These are phyloP conservation scores for Hecatera dysodea DNA, from an alignment of 2,888 invertebrate species.

Conservation along the genomic window DNA sequence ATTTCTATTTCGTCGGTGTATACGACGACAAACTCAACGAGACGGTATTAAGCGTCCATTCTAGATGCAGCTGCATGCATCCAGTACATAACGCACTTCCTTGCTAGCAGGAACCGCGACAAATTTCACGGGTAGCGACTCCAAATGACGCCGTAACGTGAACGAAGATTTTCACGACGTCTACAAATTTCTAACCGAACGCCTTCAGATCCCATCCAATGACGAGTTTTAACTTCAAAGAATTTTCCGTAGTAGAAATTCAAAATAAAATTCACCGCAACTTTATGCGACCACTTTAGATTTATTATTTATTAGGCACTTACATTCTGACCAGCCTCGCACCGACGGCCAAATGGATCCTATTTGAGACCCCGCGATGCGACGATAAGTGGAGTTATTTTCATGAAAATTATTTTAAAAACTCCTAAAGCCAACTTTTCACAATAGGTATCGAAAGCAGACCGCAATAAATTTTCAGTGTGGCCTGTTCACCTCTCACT, in stretches of 20 bases:
- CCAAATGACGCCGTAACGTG: constrained; percentile 79
- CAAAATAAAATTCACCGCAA: constrained; percentile 51
- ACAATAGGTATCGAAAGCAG: constrained; percentile 90
- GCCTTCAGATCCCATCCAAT: constrained; percentile 69
- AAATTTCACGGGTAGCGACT: constrained; percentile 87
- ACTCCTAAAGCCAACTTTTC: constrained; percentile 82
- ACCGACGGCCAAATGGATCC: constrained; percentile 59
- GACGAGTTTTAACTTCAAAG: constrained; percentile 54
- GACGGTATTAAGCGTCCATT: constrained; percentile 66
- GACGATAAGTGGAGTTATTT: constrained; percentile 78
- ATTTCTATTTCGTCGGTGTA: constrained; percentile 60
- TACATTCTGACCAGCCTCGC: constrained; percentile 46
- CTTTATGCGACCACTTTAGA: constrained; percentile 44
- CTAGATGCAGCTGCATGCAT: constrained; percentile 73
- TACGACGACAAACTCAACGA: constrained; percentile 61
- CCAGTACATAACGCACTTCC: constrained; percentile 67
- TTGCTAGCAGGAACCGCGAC: constrained; percentile 78
- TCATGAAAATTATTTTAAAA: constrained; percentile 83
- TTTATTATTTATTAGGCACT: constrained; percentile 60
- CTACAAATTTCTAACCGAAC: constrained; percentile 84
- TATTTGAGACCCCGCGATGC: constrained; percentile 63
- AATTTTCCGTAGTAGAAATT: constrained; percentile 49
- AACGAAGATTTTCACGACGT: constrained; percentile 81
- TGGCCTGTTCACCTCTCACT: constrained; percentile 87
- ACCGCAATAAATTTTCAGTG: constrained; percentile 86